Evolutionary conservation across 2,888 invertebrate genomes (phyloP).

Genomic region (Arrhopalites spinosus): DNA sequence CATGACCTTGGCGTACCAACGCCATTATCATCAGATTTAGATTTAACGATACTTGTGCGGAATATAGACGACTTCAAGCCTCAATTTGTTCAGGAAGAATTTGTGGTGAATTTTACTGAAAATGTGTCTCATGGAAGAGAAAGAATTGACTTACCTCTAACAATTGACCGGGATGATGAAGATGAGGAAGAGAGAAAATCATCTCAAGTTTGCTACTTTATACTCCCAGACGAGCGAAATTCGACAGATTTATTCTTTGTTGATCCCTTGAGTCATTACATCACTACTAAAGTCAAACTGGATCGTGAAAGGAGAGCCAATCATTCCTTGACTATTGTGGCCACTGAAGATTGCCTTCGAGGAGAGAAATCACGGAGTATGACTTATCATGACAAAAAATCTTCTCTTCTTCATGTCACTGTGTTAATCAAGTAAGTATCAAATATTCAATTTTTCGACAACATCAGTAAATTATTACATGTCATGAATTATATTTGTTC

Average conservation of each 20-base stretch:
- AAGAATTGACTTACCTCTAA: conserved; percentile 73
- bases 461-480: too few species aligned
- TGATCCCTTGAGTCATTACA: conserved; percentile 73
- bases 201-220: conserved; percentile 87
- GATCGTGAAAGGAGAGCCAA: conserved; percentile 75
- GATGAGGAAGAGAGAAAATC: conserved; percentile 77
- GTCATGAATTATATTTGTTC: too few species aligned
- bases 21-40: conserved; percentile 82
- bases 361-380: conserved; percentile 40
- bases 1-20: conserved; percentile 87
- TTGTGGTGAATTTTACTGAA: conserved; percentile 75
- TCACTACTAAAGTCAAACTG: conserved; percentile 66
- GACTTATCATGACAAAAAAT: conserved; percentile 45
- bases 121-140: conserved; percentile 69
- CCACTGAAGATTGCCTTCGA: conserved; percentile 76
- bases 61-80: conserved; percentile 90
- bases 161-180: conserved; percentile 82
- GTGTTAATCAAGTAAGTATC: too few species aligned
- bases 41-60: conserved; percentile 82
- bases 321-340: conserved; percentile 75
- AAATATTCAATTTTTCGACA: too few species aligned
- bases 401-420: conserved; percentile 68
- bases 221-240: conserved; percentile 75
- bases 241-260: conserved; percentile 73
- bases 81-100: conserved; percentile 75